Evolutionary conservation across 2,113 vertebrate species (phyloP).

Genomic region (Pseudopipra pipra): DNA sequence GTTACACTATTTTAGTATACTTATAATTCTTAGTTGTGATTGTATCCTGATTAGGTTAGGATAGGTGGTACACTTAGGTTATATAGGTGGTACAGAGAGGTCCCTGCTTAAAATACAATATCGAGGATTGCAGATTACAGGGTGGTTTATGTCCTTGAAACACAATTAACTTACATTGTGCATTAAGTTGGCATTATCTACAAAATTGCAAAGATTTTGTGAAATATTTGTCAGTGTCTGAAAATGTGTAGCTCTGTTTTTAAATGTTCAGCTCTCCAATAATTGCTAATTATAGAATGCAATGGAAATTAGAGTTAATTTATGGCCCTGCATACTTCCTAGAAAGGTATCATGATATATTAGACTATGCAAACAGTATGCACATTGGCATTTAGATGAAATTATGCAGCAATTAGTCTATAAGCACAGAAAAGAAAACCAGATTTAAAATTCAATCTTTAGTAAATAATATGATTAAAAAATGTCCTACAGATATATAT

Average conservation of each 20-base stretch:
- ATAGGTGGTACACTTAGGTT: too few species aligned
- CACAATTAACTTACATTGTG: not conserved
- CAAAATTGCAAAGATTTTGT: not conserved
- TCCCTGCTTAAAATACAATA: not conserved
- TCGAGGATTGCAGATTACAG: not conserved
- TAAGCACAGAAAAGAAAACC: not conserved
- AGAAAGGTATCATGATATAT: not conserved
- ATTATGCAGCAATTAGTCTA: slow-evolving; percentile 3
- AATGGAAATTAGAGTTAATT: not conserved
- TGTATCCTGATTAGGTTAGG: not conserved
- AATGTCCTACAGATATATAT: not conserved
- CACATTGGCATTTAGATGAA: slow-evolving; percentile 2
- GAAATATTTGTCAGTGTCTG: not conserved
- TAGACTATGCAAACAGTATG: not conserved
- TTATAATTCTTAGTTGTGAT: not conserved
- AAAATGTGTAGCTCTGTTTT: not conserved
- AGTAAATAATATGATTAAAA: not conserved
- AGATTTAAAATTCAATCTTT: not conserved
- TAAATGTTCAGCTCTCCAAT: not conserved
- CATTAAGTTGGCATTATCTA: not conserved
- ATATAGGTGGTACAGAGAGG: not conserved
- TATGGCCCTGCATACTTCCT: not conserved
- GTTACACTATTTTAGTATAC: not conserved
- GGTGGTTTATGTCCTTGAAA: not conserved
- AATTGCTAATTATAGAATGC: not conserved